Percentiles rank a stretch among this genome's conserved stretches.
These are phyloP conservation scores for Hyles vespertilio DNA, from an alignment of 1,140 invertebrate species.

Conservation along the genomic window DNA sequence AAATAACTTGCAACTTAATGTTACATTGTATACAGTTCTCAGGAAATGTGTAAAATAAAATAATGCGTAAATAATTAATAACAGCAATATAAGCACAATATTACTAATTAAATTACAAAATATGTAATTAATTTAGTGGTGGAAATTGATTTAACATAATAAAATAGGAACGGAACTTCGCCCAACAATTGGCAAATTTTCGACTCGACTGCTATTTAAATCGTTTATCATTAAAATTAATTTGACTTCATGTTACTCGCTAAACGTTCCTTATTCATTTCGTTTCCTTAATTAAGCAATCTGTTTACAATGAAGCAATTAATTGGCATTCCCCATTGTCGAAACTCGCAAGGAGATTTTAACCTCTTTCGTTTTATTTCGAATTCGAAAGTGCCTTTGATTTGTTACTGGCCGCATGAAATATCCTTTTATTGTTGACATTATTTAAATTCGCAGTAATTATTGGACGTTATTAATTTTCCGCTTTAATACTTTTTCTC, in stretches of 20 bases:
- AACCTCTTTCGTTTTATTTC: conserved; percentile 29
- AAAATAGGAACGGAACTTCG: neutral
- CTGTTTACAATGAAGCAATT: conserved; percentile 70
- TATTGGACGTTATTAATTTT: too few relatives aligned
- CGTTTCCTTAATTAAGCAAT: conserved; percentile 71
- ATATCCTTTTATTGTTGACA: neutral
- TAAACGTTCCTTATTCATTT: conserved; percentile 67
- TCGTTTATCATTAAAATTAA: conserved; percentile 71
- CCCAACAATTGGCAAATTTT: too few relatives aligned
- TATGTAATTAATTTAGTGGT: conserved; percentile 5
- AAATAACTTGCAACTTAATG: too few relatives aligned
- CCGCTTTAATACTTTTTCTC: too few relatives aligned
- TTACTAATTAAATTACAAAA: too few relatives aligned
- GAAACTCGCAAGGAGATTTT: conserved; percentile 47
- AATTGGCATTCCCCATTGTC: conserved; percentile 66
- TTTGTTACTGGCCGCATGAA: conserved; percentile 28
- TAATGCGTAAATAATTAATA: too few relatives aligned
- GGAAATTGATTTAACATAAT: conserved; percentile 8
- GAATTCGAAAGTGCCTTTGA: conserved; percentile 34
- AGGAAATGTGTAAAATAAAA: too few relatives aligned
- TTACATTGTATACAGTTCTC: too few relatives aligned
- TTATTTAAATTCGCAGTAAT: too few relatives aligned
- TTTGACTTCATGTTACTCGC: conserved; percentile 57
- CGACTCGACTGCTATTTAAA: conserved; percentile 31
- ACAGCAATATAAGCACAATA: too few relatives aligned